A percentile compares a stretch with the other conserved stretches of the same genome.
phyloP scores from a whole-genome alignment of 2,888 invertebrate genomes.

The Drosophila kanekoi region DNA sequence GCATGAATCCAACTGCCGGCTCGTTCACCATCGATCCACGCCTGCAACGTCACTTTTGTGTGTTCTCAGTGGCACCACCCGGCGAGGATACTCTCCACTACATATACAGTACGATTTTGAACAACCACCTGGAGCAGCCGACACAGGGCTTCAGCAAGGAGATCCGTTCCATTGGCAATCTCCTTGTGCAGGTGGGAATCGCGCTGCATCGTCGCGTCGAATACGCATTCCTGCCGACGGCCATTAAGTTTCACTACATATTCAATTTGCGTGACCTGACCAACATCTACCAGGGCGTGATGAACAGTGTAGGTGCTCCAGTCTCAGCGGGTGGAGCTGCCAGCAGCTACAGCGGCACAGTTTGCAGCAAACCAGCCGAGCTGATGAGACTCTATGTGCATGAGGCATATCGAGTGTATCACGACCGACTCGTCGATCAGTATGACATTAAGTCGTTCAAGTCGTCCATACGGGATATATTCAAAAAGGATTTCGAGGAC shows the following conservation, averaged over 20 bases:
- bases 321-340: constrained; percentile 41
- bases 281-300: constrained; percentile 96
- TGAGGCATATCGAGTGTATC: constrained; percentile 95
- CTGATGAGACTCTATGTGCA: constrained; percentile 95
- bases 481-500: constrained; percentile 93
- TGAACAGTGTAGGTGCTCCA: constrained; percentile 91
- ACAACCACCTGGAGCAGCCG: constrained; percentile 89
- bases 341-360: constrained; percentile 65
- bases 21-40: constrained; percentile 97
- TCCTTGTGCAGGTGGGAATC: constrained; percentile 89
- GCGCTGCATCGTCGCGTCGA: constrained; percentile 91
- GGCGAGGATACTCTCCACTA: constrained; percentile 91
- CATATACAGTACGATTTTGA: constrained; percentile 93
- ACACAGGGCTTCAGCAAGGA: constrained; percentile 88
- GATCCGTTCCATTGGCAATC: constrained; percentile 78
- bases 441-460: constrained; percentile 91
- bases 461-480: constrained; percentile 90
- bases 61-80: constrained; percentile 94
- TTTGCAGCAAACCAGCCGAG: constrained; percentile 89
- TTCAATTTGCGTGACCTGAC: constrained; percentile 97
- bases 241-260: constrained; percentile 97
- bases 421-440: constrained; percentile 95
- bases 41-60: constrained; percentile 94
- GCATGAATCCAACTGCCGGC: constrained; percentile 99
- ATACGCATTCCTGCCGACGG: constrained; percentile 94